Evolutionary conservation across 2,888 invertebrate species (phyloP).

Genomic region (Tinea semifulvella): DNA sequence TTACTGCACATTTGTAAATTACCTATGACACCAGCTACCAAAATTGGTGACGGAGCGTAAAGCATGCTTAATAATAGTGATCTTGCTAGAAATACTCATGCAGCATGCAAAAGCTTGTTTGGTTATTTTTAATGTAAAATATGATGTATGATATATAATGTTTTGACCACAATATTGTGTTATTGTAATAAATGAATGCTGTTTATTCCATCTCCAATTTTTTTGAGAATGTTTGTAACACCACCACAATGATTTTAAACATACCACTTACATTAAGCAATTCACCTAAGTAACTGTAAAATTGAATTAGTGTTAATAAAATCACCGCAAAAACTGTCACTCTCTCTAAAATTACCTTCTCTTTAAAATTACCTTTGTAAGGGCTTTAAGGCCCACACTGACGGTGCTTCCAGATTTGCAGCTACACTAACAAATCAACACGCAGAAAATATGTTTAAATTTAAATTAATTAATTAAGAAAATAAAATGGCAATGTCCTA

Average conservation of each 20-base stretch:
- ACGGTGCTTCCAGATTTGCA: not conserved
- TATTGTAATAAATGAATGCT: too few relatives aligned
- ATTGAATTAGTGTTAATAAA: not conserved
- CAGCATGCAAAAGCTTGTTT: conserved; percentile 58
- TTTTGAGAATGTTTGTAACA: too few relatives aligned
- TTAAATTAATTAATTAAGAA: too few relatives aligned
- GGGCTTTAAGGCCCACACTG: not conserved
- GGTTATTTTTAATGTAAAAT: not conserved
- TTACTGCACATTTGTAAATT: conserved; percentile 7
- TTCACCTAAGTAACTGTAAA: too few relatives aligned
- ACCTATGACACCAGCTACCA: conserved; percentile 9
- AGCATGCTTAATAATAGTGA: conserved; percentile 9
- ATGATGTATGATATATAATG: too few relatives aligned
- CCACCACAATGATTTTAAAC: not conserved
- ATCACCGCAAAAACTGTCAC: not conserved
- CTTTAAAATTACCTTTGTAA: conserved; percentile 1
- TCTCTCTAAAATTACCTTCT: too few relatives aligned
- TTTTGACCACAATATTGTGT: too few relatives aligned
- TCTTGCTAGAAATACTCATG: conserved; percentile 37
- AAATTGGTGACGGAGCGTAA: conserved; percentile 11
- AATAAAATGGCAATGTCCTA: too few relatives aligned
- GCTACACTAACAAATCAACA: too few relatives aligned
- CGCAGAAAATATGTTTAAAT: too few relatives aligned
- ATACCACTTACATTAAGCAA: not conserved
- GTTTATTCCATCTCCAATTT: too few relatives aligned